A percentile compares a stretch with the other conserved stretches of the same genome.
Conservation (phyloP, 2,113 vertebrate species). For the Turnix velox region DNA sequence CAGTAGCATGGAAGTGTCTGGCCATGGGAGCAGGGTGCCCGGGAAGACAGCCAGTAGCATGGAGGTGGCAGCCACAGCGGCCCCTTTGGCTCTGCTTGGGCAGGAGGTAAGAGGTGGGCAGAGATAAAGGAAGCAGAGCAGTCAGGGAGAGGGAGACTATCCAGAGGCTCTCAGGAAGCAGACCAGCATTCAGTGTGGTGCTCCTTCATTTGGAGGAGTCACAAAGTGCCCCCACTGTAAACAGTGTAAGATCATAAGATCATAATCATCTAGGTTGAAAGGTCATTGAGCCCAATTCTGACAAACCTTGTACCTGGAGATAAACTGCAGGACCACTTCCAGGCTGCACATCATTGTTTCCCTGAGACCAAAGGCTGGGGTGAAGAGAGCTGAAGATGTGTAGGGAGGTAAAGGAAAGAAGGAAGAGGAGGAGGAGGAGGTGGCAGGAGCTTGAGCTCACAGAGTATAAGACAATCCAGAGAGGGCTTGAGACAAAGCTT, state of each 20-base stretch:
- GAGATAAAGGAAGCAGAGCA: background rate
- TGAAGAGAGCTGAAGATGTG: background rate
- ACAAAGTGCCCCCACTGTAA: background rate
- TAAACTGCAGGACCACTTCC: background rate
- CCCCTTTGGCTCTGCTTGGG: background rate
- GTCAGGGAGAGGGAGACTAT: background rate
- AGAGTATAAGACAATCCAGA: background rate
- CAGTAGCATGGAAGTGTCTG: background rate
- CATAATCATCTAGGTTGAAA: too few relatives aligned
- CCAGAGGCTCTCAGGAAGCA: background rate
- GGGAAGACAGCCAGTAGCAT: background rate
- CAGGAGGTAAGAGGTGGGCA: background rate
- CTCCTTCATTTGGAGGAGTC: background rate
- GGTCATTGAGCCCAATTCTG: too few relatives aligned
- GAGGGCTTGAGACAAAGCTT: background rate
- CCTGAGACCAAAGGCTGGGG: background rate
- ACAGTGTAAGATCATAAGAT: background rate
- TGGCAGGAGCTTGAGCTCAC: background rate
- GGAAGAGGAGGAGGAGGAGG: background rate
- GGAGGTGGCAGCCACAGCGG: background rate
- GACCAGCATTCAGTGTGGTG: background rate
- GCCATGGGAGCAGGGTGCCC: background rate
- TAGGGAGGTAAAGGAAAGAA: background rate
- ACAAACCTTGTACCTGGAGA: too few relatives aligned
- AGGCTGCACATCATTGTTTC: fast-evolving